phyloP scores from a whole-genome alignment of 2,888 invertebrate species.

The Mamestra brassicae region DNA sequence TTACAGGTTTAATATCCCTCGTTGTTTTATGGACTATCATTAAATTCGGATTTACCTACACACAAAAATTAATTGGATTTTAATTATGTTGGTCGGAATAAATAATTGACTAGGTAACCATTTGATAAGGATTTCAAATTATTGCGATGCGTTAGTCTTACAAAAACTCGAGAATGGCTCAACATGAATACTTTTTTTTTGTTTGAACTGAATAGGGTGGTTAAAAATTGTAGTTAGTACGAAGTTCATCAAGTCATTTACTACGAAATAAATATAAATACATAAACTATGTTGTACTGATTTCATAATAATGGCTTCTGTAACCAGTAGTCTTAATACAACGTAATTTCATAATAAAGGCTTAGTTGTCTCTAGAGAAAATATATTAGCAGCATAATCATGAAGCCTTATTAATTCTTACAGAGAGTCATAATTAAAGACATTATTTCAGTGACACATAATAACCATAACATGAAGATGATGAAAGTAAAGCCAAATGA shows the following conservation, averaged over 20 bases:
- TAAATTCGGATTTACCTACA: background rate
- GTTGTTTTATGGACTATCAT: background rate
- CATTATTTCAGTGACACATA: constrained; percentile 1
- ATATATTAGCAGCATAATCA: background rate
- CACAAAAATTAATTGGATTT: background rate
- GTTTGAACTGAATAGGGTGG: too few relatives aligned
- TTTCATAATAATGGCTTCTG: background rate
- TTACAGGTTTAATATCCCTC: constrained; percentile 4
- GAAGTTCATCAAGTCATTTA: too few relatives aligned
- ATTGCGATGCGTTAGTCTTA: too few relatives aligned
- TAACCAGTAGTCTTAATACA: background rate
- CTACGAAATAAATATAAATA: too few relatives aligned
- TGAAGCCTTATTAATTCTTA: background rate
- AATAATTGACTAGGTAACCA: background rate
- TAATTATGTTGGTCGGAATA: background rate
- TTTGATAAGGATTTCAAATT: background rate
- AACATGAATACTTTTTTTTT: too few relatives aligned
- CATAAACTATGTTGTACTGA: background rate
- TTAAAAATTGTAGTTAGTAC: too few relatives aligned
- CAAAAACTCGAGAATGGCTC: too few relatives aligned
- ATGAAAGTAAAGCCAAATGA: constrained; percentile 5
- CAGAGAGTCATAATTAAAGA: constrained; percentile 2
- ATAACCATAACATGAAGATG: background rate
- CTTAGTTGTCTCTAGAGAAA: constrained; percentile 2
- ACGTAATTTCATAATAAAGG: background rate